A percentile compares a stretch with the other conserved stretches of the same genome.
Conservation (phyloP, 2,797 vertebrate species). For the Eulemur mongoz region DNA sequence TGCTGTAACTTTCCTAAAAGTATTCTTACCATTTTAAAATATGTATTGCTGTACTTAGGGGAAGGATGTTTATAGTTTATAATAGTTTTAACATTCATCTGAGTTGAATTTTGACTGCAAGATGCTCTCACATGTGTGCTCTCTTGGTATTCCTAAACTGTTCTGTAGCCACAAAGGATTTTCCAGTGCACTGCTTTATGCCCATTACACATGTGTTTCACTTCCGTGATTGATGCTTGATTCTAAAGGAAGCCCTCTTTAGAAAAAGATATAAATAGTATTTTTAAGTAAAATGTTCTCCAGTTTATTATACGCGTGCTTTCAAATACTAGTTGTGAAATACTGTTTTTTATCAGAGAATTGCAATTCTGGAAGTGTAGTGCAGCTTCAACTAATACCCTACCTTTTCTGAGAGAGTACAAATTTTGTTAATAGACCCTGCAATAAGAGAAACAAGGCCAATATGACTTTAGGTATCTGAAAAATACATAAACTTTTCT, state of each 20-base stretch:
- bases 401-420: neutral
- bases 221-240: neutral
- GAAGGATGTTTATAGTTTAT: neutral
- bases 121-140: neutral
- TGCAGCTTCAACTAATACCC: neutral
- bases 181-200: neutral
- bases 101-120: neutral
- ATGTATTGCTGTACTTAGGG: neutral
- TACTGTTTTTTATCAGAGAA: neutral
- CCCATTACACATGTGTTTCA: neutral
- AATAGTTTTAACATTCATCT: neutral
- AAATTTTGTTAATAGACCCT: neutral
- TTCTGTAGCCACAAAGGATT: neutral
- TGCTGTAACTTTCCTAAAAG: neutral
- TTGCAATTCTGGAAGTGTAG: neutral
- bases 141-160: neutral
- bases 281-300: neutral
- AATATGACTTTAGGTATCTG: neutral
- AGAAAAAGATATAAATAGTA: neutral
- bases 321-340: neutral
- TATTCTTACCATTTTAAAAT: neutral
- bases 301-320: neutral
- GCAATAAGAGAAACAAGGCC: neutral
- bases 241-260: neutral
- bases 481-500: neutral